phyloP scores from a whole-genome alignment of 2,797 vertebrate species.

The Protonibea diacanthus region DNA sequence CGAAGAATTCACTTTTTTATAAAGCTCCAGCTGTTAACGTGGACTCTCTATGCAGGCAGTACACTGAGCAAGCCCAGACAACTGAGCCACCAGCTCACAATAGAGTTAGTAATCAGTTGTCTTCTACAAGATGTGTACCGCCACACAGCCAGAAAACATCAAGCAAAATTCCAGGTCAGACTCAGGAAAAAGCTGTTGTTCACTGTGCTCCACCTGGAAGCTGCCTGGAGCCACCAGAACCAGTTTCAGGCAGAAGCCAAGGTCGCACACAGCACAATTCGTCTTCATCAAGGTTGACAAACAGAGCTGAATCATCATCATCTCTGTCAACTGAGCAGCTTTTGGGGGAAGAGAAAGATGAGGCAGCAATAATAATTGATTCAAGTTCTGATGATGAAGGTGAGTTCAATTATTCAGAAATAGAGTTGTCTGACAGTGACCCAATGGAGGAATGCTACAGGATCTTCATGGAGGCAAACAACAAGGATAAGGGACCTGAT shows the following conservation, averaged over 20 bases:
- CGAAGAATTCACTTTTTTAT: constrained; percentile 16
- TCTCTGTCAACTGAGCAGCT: constrained; percentile 9
- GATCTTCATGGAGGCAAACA: constrained; percentile 88
- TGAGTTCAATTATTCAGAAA: constrained; percentile 70
- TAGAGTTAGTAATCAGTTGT: constrained; percentile 1
- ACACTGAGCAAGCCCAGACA: background rate
- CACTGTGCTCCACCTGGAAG: background rate
- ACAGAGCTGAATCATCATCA: constrained; percentile 11
- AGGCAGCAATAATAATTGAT: constrained; percentile 49
- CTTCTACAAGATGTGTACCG: constrained; percentile 5
- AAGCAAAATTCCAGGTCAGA: constrained; percentile 7
- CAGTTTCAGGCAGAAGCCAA: constrained; percentile 11
- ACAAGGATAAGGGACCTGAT: constrained; percentile 41
- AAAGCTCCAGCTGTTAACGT: background rate
- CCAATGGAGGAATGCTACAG: constrained; percentile 87
- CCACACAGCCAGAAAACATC: constrained; percentile 36
- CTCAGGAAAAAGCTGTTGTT: background rate
- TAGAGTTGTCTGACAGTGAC: constrained; percentile 84
- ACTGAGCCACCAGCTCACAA: background rate
- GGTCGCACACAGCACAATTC: constrained; percentile 15
- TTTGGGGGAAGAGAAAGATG: background rate
- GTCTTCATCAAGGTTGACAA: constrained; percentile 7
- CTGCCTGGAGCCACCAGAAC: constrained; percentile 4
- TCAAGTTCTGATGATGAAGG: constrained; percentile 77
- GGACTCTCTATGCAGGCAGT: background rate